Conservation (phyloP, 1,140 invertebrate species). For the Xylocopa sonorina region DNA sequence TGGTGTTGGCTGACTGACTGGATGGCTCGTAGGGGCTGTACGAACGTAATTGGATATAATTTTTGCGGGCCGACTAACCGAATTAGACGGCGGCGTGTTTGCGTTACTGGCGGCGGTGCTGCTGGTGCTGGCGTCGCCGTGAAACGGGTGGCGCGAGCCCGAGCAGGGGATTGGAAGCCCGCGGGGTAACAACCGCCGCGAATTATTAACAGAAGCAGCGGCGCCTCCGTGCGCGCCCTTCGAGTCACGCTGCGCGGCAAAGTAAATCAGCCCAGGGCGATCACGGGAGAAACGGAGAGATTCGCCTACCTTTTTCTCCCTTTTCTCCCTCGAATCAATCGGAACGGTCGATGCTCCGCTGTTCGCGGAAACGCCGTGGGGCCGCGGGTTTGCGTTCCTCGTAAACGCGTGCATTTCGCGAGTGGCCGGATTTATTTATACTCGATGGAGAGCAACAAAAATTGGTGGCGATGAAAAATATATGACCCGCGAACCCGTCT, state of each 20-base stretch:
- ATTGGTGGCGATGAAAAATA: too few species aligned
- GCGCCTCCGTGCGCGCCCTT: slow-evolving; percentile 57
- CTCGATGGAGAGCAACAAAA: too few species aligned
- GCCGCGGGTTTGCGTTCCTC: slow-evolving; percentile 31
- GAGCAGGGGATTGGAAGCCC: slow-evolving; percentile 59
- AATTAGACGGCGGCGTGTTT: slow-evolving; percentile 72
- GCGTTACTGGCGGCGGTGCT: slow-evolving; percentile 64
- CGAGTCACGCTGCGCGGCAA: slow-evolving; percentile 58
- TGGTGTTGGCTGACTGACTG: slow-evolving; percentile 28
- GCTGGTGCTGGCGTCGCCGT: slow-evolving; percentile 33
- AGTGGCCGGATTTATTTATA: background rate
- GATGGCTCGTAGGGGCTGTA: slow-evolving; percentile 51
- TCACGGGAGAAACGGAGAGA: slow-evolving; percentile 45
- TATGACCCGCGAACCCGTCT: too few species aligned
- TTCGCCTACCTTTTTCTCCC: background rate
- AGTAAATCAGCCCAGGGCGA: slow-evolving; percentile 68
- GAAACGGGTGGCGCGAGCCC: slow-evolving; percentile 34
- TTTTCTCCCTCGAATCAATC: slow-evolving; percentile 43
- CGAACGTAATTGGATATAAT: slow-evolving; percentile 73
- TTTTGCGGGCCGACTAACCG: slow-evolving; percentile 72
- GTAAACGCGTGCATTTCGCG: background rate
- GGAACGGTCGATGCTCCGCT: slow-evolving; percentile 32
- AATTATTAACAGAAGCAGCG: slow-evolving; percentile 69
- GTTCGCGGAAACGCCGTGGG: slow-evolving; percentile 27
- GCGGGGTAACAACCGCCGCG: slow-evolving; percentile 63